Base-by-base conservation (phyloP, 2,113 vertebrate genomes). In the Brachyhypopomus occidentalis region DNA sequence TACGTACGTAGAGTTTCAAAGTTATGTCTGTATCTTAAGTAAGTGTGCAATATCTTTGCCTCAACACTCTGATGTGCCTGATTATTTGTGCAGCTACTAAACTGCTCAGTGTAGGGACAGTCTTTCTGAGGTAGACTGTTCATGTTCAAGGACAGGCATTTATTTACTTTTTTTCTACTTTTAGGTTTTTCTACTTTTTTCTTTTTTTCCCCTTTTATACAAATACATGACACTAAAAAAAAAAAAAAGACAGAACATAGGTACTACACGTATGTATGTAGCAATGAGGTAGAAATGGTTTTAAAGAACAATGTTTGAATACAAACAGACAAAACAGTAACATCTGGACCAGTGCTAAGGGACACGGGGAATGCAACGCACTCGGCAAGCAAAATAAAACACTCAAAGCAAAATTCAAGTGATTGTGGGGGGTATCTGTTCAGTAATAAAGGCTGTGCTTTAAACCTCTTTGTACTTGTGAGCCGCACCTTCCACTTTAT, bases 281-380 rank as follows among this genome's bases (percentile, higher is more conserved):
- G 96, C 95, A 96, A 99, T 98, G 97, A 99, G 97, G 97, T 99
- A 99, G 97, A 97, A 97, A 98, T 98, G 96, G 96, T 97, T 95
- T 93, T 95, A 96, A 96, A 96, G 94, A 95, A 95, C 91, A 93
- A 97, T 92, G 91, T 89, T 88, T 92, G 92, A 95, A 91, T 90
- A 88, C 93, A 89, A 94, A 90, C 91, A 92, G 75, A 79, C 74
- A 91, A 86, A 87, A 86, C 90, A 86, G 86, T 73, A 85, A 90
- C 78, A 83, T 81, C 81, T 83, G 83, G 79, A 88, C 78, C 81
- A 87, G 80, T 87, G 84, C 52, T 85, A 80, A 84, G 88, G 67
- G 93, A 93, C 90, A 71, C 77, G 72, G 63, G 52, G 70, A 11
- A 64, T 83, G 75, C 48, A 84, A 84, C 77, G 78, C 82, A 88